phyloP scores from a whole-genome alignment of 2,888 invertebrate species.

The Anodontia alba region DNA sequence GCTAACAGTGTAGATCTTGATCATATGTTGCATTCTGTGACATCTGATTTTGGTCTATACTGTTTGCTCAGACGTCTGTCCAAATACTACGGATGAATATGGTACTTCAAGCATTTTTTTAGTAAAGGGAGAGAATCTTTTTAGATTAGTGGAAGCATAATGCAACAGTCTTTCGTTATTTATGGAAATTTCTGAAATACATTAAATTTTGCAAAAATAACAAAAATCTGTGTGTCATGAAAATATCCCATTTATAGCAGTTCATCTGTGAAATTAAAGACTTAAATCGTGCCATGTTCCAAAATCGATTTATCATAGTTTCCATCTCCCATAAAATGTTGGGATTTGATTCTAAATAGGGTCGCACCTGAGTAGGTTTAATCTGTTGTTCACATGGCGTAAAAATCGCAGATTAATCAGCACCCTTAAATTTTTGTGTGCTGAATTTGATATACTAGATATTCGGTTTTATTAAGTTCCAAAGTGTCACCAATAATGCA shows the following conservation, averaged over 20 bases:
- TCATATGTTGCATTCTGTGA: no score
- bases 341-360: constrained; percentile 9
- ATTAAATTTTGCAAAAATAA: constrained; percentile 14
- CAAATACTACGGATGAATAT: no score
- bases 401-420: background rate
- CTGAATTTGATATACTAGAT: background rate
- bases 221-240: constrained; percentile 14
- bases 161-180: no score
- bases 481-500: no score
- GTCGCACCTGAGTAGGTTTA: constrained; percentile 6
- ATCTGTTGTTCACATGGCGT: constrained; percentile 4
- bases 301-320: constrained; percentile 14
- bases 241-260: constrained; percentile 5
- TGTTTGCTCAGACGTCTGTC: no score
- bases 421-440: background rate
- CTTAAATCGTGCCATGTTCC: constrained; percentile 17
- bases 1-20: no score
- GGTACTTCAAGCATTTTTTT: no score
- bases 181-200: constrained; percentile 1
- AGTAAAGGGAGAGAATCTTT: no score
- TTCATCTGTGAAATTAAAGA: constrained; percentile 15
- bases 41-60: no score
- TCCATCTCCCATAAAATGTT: constrained; percentile 9
- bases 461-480: no score
- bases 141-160: no score